A percentile compares a stretch with the other conserved stretches of the same genome.
phyloP scores from a whole-genome alignment of 1,140 invertebrate genomes.

The Lineus longissimus region DNA sequence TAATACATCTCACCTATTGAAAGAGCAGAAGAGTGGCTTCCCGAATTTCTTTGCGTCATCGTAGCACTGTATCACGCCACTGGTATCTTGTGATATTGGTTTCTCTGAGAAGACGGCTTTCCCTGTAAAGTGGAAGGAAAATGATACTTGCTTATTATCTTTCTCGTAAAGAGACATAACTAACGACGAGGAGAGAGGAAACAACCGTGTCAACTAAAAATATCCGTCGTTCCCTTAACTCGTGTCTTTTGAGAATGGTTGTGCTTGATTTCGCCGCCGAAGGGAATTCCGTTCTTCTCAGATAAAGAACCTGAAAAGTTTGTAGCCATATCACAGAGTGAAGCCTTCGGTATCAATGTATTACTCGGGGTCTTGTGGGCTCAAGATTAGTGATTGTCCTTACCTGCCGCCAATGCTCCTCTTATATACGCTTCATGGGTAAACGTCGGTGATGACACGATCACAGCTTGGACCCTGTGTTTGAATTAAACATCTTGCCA shows the following conservation, averaged over 20 bases:
- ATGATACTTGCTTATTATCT: neutral
- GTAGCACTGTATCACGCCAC: conserved; percentile 59
- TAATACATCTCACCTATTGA: conserved; percentile 54
- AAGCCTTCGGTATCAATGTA: too few species aligned
- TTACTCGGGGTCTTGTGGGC: too few species aligned
- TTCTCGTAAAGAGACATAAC: neutral
- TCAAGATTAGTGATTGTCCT: too few species aligned
- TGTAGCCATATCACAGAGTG: too few species aligned
- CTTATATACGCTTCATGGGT: too few species aligned
- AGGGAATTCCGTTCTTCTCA: neutral
- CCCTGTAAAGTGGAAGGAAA: neutral
- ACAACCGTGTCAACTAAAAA: neutral
- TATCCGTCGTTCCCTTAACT: neutral
- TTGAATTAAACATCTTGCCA: too few species aligned
- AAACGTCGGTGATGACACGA: too few species aligned
- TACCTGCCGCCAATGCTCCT: too few species aligned
- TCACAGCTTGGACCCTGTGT: too few species aligned
- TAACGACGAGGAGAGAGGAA: neutral
- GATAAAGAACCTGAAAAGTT: neutral
- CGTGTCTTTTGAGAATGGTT: neutral
- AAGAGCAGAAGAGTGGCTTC: conserved; percentile 61
- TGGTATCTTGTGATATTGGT: conserved; percentile 60
- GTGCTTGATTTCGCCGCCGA: neutral
- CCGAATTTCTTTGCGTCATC: conserved; percentile 58
- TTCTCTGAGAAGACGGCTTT: conserved; percentile 55